Evolutionary conservation across 2,888 invertebrate genomes (phyloP), one percentile per base, ranked within the genome.

Genomic region (Ectemnius continuus): DNA sequence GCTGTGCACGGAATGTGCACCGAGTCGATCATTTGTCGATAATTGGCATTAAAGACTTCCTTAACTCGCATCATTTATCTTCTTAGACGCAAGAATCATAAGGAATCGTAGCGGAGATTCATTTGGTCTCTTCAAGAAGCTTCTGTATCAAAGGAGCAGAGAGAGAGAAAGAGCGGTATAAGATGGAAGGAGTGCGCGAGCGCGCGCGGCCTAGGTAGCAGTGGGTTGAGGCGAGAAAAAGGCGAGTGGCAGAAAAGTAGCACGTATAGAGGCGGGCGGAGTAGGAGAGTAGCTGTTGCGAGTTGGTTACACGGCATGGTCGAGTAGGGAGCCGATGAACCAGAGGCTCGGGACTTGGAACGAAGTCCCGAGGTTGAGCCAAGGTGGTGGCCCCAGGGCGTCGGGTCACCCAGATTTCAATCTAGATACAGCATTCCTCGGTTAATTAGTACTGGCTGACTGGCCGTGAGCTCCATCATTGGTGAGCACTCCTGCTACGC

Each of bases 381-480:
- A 82, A 88, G 89, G 89, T 89, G 89, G 85, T 85, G 89, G 88
- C 89, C 89, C 87, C 86, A 81, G 89, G 89, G 89, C 88, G 87
- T 87, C 87, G 85, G 90, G 90, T 90, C 90, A 90, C 88, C 90
- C 88, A 90, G 90, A 90, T 90, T 90, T 90, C 89, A 90, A 90
- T 90, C 90, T 90, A 90, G 90, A 90, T 90, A 90, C 88, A 87
- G 89, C 89, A 89, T 89, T 89, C 89, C 89, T 83, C 88, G 88
- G 88, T 89, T 90, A 90, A 90, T 90, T 89, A 90, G 89, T 89
- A 88, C 87, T 85, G 88, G 86, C 88, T 88, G 86, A 84, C 86
- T 87, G 86, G 85, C 87, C 87, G 83, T 82, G 88, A 85, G 85
- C 87, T 88, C 85, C 86, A 86, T 87, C 87, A 85, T 84, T 84